Evolutionary conservation across 2,888 invertebrate species (phyloP).

Genomic region (Cryptocephalus primarius): DNA sequence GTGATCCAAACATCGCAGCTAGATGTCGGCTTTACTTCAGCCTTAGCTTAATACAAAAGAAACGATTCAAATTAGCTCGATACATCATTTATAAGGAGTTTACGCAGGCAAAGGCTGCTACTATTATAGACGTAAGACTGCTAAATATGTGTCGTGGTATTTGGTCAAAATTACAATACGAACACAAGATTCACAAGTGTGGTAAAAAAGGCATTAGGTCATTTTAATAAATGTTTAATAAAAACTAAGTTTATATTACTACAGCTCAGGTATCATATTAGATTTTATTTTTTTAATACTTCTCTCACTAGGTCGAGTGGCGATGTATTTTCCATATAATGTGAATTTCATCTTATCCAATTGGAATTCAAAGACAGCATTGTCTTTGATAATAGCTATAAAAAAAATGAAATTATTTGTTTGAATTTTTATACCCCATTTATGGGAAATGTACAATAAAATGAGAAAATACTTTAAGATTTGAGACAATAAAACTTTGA

Average conservation of each 20-base stretch:
- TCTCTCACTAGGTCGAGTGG: slow-evolving; percentile 66
- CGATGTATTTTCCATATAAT: slow-evolving; percentile 74
- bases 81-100: slow-evolving; percentile 49
- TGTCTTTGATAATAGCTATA: slow-evolving; percentile 69
- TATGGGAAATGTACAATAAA: too few relatives aligned
- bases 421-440: not conserved
- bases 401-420: slow-evolving; percentile 15
- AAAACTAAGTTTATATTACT: slow-evolving; percentile 4
- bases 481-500: too few relatives aligned
- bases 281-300: slow-evolving; percentile 71
- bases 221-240: not conserved
- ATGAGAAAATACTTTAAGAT: too few relatives aligned
- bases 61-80: slow-evolving; percentile 51
- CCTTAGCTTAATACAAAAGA: slow-evolving; percentile 78
- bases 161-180: slow-evolving; percentile 70
- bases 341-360: slow-evolving; percentile 52
- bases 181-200: slow-evolving; percentile 18
- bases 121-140: slow-evolving; percentile 49
- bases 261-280: slow-evolving; percentile 50
- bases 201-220: not conserved
- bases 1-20: slow-evolving; percentile 70
- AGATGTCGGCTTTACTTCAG: slow-evolving; percentile 81
- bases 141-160: slow-evolving; percentile 78
- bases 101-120: slow-evolving; percentile 31
- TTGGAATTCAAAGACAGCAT: slow-evolving; percentile 61